phyloP scores from a whole-genome alignment of 2,113 vertebrate genomes.

The Bungarus multicinctus region DNA sequence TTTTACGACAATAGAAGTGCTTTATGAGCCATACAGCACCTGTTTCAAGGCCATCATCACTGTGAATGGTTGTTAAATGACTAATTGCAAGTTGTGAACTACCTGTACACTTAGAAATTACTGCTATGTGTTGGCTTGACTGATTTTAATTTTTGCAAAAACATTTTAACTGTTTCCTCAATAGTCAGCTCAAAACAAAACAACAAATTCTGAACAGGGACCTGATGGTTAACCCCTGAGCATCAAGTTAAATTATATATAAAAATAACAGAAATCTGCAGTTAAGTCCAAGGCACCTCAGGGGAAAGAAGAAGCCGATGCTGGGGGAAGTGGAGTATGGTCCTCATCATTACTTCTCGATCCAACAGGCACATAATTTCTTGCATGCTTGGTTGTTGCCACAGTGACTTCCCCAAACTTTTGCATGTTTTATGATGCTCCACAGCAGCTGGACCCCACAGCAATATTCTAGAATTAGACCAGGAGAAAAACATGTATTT shows the following conservation, averaged over 20 bases:
- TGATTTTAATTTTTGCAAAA: background rate
- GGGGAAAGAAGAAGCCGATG: constrained; percentile 74
- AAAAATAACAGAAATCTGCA: background rate
- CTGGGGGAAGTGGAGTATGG: constrained; percentile 84
- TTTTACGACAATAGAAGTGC: background rate
- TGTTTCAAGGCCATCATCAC: background rate
- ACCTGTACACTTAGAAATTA: background rate
- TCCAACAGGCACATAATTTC: constrained; percentile 84
- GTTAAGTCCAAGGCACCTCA: constrained; percentile 67
- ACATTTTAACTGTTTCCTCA: background rate
- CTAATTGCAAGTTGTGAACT: too few species aligned
- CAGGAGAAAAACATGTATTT: constrained; percentile 36
- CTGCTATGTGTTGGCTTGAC: background rate
- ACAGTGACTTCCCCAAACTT: constrained; percentile 87
- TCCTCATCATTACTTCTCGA: constrained; percentile 79
- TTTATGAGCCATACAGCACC: background rate
- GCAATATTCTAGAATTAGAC: constrained; percentile 71
- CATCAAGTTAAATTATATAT: background rate
- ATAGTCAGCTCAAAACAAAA: background rate
- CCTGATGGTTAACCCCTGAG: background rate
- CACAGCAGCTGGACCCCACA: constrained; percentile 91
- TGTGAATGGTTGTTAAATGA: background rate
- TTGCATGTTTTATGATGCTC: constrained; percentile 89
- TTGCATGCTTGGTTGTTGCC: constrained; percentile 88
- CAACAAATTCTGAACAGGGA: background rate